Base-by-base conservation (phyloP, 2,113 vertebrate species). In the Triplophysa rosa region DNA sequence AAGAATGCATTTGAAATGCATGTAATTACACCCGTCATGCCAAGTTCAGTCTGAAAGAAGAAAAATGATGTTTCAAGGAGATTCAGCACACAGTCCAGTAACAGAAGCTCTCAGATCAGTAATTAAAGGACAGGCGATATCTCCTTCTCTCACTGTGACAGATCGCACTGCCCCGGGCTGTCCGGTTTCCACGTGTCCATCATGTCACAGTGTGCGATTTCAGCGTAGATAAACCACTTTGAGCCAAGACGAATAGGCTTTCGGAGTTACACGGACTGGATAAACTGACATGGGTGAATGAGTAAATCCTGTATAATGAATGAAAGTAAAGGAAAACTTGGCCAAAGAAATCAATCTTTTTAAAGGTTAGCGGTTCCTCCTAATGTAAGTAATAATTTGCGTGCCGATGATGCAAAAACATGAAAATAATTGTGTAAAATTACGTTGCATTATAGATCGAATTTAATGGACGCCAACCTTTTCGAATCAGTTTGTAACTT, bases 61-160 rank as follows among this genome's bases (percentile, higher is more conserved):
- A 11, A 11, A 45, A 45, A 12, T 3, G 10, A 2, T 45, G 42
- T 12, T 45, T 11, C 2, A 12, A 45, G 42, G 42, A 45, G 9
- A 21, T 19, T 10, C 37, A 62, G 64, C 64, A 79, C 49, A 62
- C 68, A 6, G 33, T 37, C 33, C 5, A 37, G 33, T 37, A 7
- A 37, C 33, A 37, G 33, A 42, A 0, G 37, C 52, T 61, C 42
- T 74, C 47, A 37, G 63, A 73, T 42, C 70, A 76, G 54, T 67
- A 80, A 71, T 82, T 82, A 84, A 79, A 8, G 33, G 77, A 80
- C 59, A 84, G 62, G 74, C 42, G 76, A 84, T 84, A 79, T 47
- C 37, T 29, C 54, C 19, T 58, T 71, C 54, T 56, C 47, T 69
- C 58, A 49, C 77, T 62, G 71, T 59, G 52, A 82, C 47, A 61